phyloP scores from a whole-genome alignment of 2,113 vertebrate genomes.

The Leptocoma aspasia region DNA sequence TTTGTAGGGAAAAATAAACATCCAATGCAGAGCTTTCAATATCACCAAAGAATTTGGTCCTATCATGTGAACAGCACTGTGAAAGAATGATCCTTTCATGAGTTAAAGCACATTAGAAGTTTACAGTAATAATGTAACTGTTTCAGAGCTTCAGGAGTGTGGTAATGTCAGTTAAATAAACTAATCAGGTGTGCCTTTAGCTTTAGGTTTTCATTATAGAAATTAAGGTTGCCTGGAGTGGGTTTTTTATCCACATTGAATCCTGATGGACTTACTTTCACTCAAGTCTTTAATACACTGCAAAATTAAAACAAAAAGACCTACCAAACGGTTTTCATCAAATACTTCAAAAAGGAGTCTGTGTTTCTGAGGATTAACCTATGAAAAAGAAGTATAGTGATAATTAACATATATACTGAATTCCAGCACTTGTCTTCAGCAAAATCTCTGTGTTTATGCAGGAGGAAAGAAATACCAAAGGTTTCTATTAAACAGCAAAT shows the following conservation, averaged over 20 bases:
- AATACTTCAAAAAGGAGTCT: slow-evolving; percentile 95
- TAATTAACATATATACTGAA: background rate
- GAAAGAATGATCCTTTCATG: background rate
- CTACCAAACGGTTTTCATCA: slow-evolving; percentile 97
- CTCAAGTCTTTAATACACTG: background rate
- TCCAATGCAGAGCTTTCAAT: background rate
- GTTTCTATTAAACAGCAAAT: background rate
- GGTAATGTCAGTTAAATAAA: background rate
- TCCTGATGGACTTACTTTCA: background rate
- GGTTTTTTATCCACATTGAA: background rate
- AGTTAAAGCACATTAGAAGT: background rate
- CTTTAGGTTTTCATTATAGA: background rate
- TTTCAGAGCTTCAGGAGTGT: background rate
- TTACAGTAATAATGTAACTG: background rate
- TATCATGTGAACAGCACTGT: background rate
- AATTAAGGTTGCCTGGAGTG: background rate
- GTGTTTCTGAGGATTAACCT: slow-evolving; percentile 91
- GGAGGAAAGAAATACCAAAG: background rate
- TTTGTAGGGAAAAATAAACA: background rate
- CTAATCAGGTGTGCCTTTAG: background rate
- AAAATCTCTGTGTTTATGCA: background rate
- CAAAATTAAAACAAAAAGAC: slow-evolving; percentile 33
- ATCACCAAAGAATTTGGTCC: background rate
- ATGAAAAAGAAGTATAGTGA: background rate
- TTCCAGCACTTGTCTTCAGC: background rate